Percentiles rank a stretch among this genome's conserved stretches.
phyloP scores from a whole-genome alignment of 1,140 invertebrate species.

The Drosophila repleta region DNA sequence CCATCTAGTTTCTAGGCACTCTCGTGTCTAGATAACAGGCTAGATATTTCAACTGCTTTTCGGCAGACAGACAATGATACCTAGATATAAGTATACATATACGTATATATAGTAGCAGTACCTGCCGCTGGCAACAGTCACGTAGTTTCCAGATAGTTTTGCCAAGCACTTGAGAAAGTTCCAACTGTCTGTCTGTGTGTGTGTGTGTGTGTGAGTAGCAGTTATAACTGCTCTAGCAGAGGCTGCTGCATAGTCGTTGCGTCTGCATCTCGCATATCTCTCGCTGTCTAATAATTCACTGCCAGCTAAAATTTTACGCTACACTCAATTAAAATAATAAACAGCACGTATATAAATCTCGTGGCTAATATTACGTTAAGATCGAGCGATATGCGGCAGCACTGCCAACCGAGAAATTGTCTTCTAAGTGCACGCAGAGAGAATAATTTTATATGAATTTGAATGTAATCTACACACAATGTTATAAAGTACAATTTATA shows the following conservation, averaged over 20 bases:
- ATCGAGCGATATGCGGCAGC: slow-evolving; percentile 57
- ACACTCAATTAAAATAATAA: slow-evolving; percentile 65
- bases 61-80: slow-evolving; percentile 21
- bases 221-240: not conserved
- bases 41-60: slow-evolving; percentile 67
- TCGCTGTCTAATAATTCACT: slow-evolving; percentile 2
- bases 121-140: slow-evolving; percentile 58
- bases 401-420: slow-evolving; percentile 75
- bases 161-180: slow-evolving; percentile 63
- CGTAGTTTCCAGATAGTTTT: slow-evolving; percentile 63
- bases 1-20: not conserved
- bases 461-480: slow-evolving; percentile 64
- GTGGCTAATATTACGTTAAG: slow-evolving; percentile 74
- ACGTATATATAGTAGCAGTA: slow-evolving; percentile 64
- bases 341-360: slow-evolving; percentile 58
- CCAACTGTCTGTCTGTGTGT: slow-evolving; percentile 2
- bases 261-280: slow-evolving; percentile 11
- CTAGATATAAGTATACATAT: slow-evolving; percentile 62
- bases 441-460: slow-evolving; percentile 65
- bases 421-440: slow-evolving; percentile 34
- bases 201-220: not conserved
- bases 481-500: slow-evolving; percentile 4
- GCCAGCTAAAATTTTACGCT: slow-evolving; percentile 42
- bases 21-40: slow-evolving; percentile 10
- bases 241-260: not conserved